Evolutionary conservation across 2,113 vertebrate species (phyloP).

Genomic region (Plotosus lineatus): DNA sequence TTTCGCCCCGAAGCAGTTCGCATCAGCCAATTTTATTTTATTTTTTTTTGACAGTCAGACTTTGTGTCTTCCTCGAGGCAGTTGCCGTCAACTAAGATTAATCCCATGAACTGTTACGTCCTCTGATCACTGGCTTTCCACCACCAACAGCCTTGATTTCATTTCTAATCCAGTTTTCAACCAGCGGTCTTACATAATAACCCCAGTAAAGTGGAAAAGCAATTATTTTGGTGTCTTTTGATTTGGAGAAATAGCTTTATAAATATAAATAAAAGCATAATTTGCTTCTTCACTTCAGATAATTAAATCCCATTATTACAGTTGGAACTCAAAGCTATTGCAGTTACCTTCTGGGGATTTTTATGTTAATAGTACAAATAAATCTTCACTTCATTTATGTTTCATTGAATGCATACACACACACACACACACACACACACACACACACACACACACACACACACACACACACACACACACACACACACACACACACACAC

Average conservation of each 20-base stretch:
- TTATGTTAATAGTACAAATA: constrained; percentile 5
- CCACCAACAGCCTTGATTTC: not conserved
- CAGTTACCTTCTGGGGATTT: constrained; percentile 14
- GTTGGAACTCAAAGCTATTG: not conserved
- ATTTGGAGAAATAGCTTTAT: not conserved
- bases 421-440: too few relatives aligned
- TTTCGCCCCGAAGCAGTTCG: not conserved
- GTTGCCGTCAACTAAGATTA: constrained; percentile 2
- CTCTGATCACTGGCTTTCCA: not conserved
- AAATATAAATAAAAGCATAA: constrained; percentile 3
- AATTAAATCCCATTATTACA: constrained; percentile 17
- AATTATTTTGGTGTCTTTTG: constrained; percentile 2
- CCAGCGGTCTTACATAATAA: not conserved
- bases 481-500: too few relatives aligned
- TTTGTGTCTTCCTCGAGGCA: constrained; percentile 1
- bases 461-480: too few relatives aligned
- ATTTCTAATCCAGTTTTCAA: constrained; percentile 21
- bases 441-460: too few relatives aligned
- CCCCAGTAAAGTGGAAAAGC: not conserved
- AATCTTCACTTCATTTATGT: constrained; percentile 11
- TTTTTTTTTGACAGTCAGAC: not conserved
- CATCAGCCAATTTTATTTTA: not conserved
- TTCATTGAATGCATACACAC: not conserved
- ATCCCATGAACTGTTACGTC: constrained; percentile 7
- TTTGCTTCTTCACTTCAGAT: not conserved